phyloP scores from a whole-genome alignment of 1,140 invertebrate genomes.

The Drosophila kurseongensis region DNA sequence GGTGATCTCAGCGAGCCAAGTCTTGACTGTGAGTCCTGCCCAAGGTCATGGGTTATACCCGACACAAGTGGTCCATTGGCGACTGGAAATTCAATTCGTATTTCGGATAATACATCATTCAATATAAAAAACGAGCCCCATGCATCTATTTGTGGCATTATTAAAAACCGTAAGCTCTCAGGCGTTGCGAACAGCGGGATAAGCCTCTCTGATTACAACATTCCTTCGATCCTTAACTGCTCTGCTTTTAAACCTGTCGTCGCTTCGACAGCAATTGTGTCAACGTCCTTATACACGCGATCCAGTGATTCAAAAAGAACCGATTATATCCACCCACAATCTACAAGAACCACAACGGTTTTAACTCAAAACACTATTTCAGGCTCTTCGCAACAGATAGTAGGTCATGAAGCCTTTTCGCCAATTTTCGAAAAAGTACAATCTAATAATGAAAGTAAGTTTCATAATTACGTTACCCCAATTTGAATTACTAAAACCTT shows the following conservation, averaged over 20 bases:
- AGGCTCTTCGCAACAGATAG: conserved; percentile 18
- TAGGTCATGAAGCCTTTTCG: conserved; percentile 25
- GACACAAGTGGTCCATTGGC: conserved; percentile 30
- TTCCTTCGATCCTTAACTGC: conserved; percentile 62
- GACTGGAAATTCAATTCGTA: conserved; percentile 7
- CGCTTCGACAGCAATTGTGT: conserved; percentile 59
- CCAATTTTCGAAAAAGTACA: conserved; percentile 27
- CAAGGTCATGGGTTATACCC: conserved; percentile 87
- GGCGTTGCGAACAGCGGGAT: conserved; percentile 18
- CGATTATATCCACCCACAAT: conserved; percentile 62
- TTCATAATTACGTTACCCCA: not conserved
- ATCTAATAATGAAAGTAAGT: conserved; percentile 22
- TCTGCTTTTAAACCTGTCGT: conserved; percentile 89
- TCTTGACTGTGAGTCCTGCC: conserved; percentile 86
- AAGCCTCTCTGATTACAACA: conserved; percentile 43
- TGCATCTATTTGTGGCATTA: conserved; percentile 12
- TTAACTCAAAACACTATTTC: conserved; percentile 58
- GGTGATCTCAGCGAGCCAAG: not conserved
- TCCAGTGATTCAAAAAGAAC: conserved; percentile 55
- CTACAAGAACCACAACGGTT: conserved; percentile 85
- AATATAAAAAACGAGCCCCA: conserved; percentile 47
- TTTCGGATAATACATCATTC: conserved; percentile 14
- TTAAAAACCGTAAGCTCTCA: conserved; percentile 22
- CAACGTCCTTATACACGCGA: conserved; percentile 61
- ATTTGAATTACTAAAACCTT: not conserved